Base-by-base conservation (phyloP, 2,888 invertebrate species). In the Campoplex nolae region DNA sequence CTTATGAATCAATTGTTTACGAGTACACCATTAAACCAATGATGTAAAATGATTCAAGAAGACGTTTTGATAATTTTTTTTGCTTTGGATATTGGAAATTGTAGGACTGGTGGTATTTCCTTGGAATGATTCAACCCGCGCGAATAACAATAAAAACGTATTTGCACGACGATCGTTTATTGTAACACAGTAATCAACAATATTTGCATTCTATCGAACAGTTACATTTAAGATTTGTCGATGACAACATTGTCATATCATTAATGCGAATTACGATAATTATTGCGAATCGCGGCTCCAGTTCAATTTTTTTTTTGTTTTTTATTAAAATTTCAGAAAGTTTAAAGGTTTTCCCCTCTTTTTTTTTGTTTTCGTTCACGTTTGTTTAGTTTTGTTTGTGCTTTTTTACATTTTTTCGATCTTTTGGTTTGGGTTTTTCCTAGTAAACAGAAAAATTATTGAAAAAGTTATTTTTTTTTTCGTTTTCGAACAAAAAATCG, bases 151-250 rank as follows among this genome's bases (percentile, higher is more conserved):
- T 32, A 23, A 68, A 45, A 7, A 62, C 32, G n/a, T 16, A 7
- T 38, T 32, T 28, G 58, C 58, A 56, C 79, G 68, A 82, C 67
- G 67, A 85, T 67, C n/a, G 78, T 85, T 82, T 78, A 67, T 78
- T 76, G n/a, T 42, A 28, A 73, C 62, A 48, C 51, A 74, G 68
- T 86, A 56, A 79, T 71, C 42, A 65, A 75, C 68, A 70, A 78
- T 78, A 75, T 62, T 62, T 62, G 4, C 62, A 32, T 32, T 62
- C 62, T 32, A 62, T 62, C 32, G 62, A 62, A 62, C 62, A 62
- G 16, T 62, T 62, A 62, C 13, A 62, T 62, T 28, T 3, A 62
- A 32, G 16, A 28, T 32, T 32, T 62, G 32, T 16, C 2, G 32
- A 32, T 62, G 62, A 28, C 32, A 32, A 32, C 1, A 62, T 62